Base-by-base conservation (phyloP, 2,888 invertebrate species). In the Stenotaenia linearis region DNA sequence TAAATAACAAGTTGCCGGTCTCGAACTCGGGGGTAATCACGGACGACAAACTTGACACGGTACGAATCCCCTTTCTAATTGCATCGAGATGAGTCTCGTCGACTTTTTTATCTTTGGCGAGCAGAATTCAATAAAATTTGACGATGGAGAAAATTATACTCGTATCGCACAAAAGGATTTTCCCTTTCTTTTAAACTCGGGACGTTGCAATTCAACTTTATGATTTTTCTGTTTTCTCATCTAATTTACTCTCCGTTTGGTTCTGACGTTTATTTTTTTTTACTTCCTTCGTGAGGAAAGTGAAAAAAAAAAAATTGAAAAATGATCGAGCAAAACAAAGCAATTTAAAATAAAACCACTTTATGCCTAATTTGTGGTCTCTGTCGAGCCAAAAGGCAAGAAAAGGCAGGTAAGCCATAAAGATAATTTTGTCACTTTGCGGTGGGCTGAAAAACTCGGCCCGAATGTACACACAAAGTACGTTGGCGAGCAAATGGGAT, bases 181-280 rank as follows among this genome's bases (percentile, higher is more conserved):
- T n/a, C 50, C n/a, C 32, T 32, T 15, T 45, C 45, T 61, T 21
- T 25, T 25, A 69, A 69, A 69, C 0, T 28, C 69, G 25, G 0
- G 69, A 28, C 69, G 25, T 69, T 69, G 56, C 69, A 28, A 69
- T 69, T 25, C 69, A 69, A 12, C 69, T 69, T 69, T 69, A 69
- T 69, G 25, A 69, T 28, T 25, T 45, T 6, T n/a, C 6, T 21
- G 56, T 56, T 21, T 56, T 15, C n/a, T 5, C 45, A 7, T 10
- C 69, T 25, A 69, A 69, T 69, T 25, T 69, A 69, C 69, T 25
- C 25, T 10, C 69, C 25, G 12, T n/a, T 61, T 23, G 61, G 7
- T 25, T 23, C 1, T 69, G 69, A 69, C 69, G 25, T 6, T 25
- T 69, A n/a, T 32, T 9, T 32, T 32, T 32, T 32, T 32, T 6